Conservation (phyloP, 2,113 vertebrate genomes). For the Hemiscyllium ocellatum region DNA sequence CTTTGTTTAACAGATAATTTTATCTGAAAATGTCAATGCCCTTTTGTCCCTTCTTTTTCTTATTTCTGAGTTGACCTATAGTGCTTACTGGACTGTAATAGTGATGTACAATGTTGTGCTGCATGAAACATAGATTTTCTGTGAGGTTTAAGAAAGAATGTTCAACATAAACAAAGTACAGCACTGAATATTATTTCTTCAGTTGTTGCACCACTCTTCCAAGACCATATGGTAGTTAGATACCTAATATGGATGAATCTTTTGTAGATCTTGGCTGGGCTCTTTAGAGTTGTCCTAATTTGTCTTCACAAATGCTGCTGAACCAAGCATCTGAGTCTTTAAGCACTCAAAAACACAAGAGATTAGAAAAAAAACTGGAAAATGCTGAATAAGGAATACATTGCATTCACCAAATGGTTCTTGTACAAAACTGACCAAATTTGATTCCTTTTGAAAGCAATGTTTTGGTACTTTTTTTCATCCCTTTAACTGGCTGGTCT, state of each 20-base stretch:
- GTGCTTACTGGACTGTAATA: conserved; percentile 22
- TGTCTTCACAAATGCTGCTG: conserved; percentile 5
- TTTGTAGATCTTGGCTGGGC: neutral
- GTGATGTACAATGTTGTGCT: neutral
- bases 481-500: neutral
- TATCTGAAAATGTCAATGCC: conserved; percentile 28
- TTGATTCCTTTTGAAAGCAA: neutral
- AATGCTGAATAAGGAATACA: neutral
- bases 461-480: neutral
- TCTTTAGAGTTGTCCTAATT: conserved; percentile 25
- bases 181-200: conserved; percentile 9
- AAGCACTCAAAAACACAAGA: neutral
- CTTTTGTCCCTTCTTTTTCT: neutral
- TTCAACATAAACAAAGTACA: neutral
- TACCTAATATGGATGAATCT: conserved; percentile 33
- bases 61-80: conserved; percentile 34
- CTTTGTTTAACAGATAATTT: conserved; percentile 8
- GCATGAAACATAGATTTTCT: conserved; percentile 14
- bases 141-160: conserved; percentile 24
- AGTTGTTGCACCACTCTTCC: neutral
- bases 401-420: neutral
- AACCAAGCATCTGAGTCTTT: neutral
- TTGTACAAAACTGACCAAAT: neutral
- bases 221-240: neutral
- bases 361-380: neutral